Evolutionary conservation across 2,113 vertebrate genomes (phyloP).

Genomic region (Lycaon pictus): DNA sequence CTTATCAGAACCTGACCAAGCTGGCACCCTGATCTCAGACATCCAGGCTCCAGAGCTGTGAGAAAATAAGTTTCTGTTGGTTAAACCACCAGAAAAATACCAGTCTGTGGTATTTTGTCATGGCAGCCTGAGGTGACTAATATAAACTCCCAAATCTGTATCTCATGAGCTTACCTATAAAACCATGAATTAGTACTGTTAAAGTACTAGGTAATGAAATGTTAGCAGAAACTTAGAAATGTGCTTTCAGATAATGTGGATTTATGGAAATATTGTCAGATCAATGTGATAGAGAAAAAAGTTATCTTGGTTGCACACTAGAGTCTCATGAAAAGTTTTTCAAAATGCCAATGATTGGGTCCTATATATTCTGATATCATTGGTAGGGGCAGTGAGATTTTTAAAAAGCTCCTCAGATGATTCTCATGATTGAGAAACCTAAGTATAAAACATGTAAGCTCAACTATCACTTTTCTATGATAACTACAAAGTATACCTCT

Average conservation of each 20-base stretch:
- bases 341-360: neutral
- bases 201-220: neutral
- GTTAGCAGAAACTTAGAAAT: neutral
- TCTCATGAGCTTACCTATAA: neutral
- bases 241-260: neutral
- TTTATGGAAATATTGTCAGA: neutral
- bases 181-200: neutral
- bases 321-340: neutral
- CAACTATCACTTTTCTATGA: neutral
- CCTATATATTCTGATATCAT: neutral
- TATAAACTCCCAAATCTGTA: neutral
- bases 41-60: neutral
- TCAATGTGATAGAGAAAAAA: neutral
- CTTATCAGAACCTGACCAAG: neutral
- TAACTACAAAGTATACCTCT: neutral
- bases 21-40: too few species aligned
- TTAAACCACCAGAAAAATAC: neutral
- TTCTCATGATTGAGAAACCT: neutral
- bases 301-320: neutral
- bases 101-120: neutral
- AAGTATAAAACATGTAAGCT: neutral
- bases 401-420: neutral
- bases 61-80: neutral
- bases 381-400: neutral
- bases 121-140: neutral